Evolutionary conservation across 1,140 invertebrate species (phyloP).

Genomic region (Tribolium madens): DNA sequence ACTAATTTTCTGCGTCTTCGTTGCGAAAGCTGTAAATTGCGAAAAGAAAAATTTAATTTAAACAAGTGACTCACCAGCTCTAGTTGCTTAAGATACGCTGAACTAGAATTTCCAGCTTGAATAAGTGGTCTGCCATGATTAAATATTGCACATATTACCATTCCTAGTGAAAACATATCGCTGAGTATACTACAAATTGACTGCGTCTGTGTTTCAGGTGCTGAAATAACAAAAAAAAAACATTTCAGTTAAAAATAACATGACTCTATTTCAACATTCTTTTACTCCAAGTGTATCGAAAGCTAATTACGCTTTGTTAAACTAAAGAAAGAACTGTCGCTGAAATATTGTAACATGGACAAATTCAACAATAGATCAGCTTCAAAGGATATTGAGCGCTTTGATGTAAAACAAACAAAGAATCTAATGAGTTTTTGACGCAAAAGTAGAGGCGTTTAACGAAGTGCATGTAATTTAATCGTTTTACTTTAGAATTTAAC

Average conservation of each 20-base stretch:
- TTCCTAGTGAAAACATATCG: slow-evolving; percentile 96
- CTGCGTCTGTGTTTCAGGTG: slow-evolving; percentile 89
- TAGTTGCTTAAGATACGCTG: slow-evolving; percentile 89
- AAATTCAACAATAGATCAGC: slow-evolving; percentile 30
- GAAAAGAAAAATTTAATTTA: not conserved
- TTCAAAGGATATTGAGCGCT: slow-evolving; percentile 35
- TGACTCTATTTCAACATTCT: not conserved
- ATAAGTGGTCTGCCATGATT: slow-evolving; percentile 89
- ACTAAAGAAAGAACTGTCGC: slow-evolving; percentile 19
- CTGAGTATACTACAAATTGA: slow-evolving; percentile 87
- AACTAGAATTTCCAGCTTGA: slow-evolving; percentile 88
- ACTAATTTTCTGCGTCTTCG: too few species aligned
- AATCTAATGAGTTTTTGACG: slow-evolving; percentile 43
- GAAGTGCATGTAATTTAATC: slow-evolving; percentile 40
- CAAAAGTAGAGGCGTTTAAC: slow-evolving; percentile 35
- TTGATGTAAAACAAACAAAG: slow-evolving; percentile 43
- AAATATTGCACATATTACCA: slow-evolving; percentile 92
- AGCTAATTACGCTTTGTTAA: slow-evolving; percentile 19
- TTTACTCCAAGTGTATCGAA: not conserved
- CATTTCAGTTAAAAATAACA: not conserved
- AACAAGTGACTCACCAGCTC: slow-evolving; percentile 80
- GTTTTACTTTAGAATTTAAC: slow-evolving; percentile 32
- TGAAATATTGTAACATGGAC: slow-evolving; percentile 17
- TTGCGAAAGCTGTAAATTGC: not conserved
- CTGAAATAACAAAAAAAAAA: slow-evolving; percentile 69